Conservation (phyloP, 2,888 invertebrate species). For the Drosophila neotestacea region DNA sequence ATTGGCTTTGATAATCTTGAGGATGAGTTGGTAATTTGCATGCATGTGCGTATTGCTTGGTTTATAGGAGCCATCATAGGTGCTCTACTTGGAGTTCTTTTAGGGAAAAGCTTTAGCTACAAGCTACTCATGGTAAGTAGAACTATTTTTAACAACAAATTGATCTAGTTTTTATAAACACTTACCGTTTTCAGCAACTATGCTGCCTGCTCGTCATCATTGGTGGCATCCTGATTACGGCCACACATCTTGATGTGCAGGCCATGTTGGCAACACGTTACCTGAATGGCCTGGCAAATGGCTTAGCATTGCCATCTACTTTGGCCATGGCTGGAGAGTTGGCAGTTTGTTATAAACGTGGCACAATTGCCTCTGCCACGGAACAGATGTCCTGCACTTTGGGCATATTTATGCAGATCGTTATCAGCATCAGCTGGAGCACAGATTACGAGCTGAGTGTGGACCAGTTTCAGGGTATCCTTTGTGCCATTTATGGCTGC, state of each 20-base stretch:
- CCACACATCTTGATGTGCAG: slow-evolving; percentile 21
- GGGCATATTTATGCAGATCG: slow-evolving; percentile 77
- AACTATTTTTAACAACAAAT: background rate
- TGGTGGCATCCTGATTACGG: slow-evolving; percentile 58
- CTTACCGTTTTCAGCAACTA: slow-evolving; percentile 35
- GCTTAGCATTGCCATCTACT: slow-evolving; percentile 73
- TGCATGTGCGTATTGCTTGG: slow-evolving; percentile 70
- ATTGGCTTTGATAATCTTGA: slow-evolving; percentile 55
- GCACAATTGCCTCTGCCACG: slow-evolving; percentile 60
- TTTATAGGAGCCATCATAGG: slow-evolving; percentile 75
- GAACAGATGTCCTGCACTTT: slow-evolving; percentile 69
- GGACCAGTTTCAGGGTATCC: slow-evolving; percentile 68
- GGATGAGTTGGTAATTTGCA: slow-evolving; percentile 35
- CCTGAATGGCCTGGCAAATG: slow-evolving; percentile 76
- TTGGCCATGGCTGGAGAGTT: slow-evolving; percentile 80
- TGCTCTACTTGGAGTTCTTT: slow-evolving; percentile 45
- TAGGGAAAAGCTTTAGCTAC: slow-evolving; percentile 59
- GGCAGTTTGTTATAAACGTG: slow-evolving; percentile 68
- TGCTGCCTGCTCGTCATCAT: slow-evolving; percentile 59
- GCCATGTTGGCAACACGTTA: slow-evolving; percentile 65
- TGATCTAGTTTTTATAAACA: background rate
- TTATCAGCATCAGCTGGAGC: slow-evolving; percentile 53
- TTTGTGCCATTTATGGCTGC: slow-evolving; percentile 63
- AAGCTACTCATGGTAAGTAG: slow-evolving; percentile 63
- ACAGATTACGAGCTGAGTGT: slow-evolving; percentile 46